Evolutionary conservation across 2,888 invertebrate species (phyloP), one percentile per base, ranked within the genome.

Genomic region (Harmothoe impar): DNA sequence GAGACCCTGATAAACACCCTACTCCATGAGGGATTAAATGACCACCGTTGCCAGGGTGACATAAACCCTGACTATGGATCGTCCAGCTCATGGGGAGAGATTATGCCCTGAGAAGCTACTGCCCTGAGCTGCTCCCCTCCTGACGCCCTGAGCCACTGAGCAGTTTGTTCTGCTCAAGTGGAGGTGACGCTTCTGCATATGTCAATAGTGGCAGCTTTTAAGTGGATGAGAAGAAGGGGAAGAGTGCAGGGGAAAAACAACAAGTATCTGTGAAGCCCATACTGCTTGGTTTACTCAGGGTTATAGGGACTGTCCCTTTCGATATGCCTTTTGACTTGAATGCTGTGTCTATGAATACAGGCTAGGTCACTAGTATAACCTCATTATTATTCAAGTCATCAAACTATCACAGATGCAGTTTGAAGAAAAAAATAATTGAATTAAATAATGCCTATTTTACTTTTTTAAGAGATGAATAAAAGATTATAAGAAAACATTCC

Each of bases 1-100:
- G 29, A 72, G 29, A 7, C 72, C 72, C 25, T 72, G 72, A 72
- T 72, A 72, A 72, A 72, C 72, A 72, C 72, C 72, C 72, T 29
- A 7, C 72, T 29, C 29, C 25, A 29, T 3, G 3, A 0, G 72
- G 72, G 72, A 72, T 72, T 72, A 72, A 72, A 43, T 72, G 72
- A 72, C 72, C 72, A 25, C 15, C 72, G 72, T 29, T 72, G 29
- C 72, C 72, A 15, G 72, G 72, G 72, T 25, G 25, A 72, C 72
- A 72, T 72, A 72, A 72, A 72, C 29, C 72, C 29, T 25, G 15
- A 29, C 23, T 62, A 62, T 62, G 62, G 62, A 62, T 62, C 62
- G 62, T 15, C 31, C 72, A 29, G 72, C 31, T 15, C 72, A 72
- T 3, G 72, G 29, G 72, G n/a, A 72, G 72, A 72, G 72, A 72